phyloP scores from a whole-genome alignment of 37 sponge, comb jelly and placozoan species.

The Geodia barretti region DNA sequence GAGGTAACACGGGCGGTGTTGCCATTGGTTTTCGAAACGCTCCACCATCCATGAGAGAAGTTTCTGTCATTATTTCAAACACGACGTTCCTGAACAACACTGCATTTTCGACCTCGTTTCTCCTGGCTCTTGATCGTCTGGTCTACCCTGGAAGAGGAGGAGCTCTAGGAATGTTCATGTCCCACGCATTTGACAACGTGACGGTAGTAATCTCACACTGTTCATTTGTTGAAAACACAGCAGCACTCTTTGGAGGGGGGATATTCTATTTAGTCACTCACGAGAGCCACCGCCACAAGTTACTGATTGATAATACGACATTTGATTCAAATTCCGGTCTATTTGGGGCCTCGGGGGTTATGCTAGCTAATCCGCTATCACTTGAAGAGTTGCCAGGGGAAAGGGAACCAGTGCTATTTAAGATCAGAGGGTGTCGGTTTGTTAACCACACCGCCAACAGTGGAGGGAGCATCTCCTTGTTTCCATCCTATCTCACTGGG shows the following conservation, averaged over 20 bases:
- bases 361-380: no score
- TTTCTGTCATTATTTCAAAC: no score
- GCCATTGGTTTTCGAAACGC: slow-evolving; percentile 49
- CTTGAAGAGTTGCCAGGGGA: no score
- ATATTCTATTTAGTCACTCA: slow-evolving; percentile 29
- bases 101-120: no score
- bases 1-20: slow-evolving; percentile 59
- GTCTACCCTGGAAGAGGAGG: slow-evolving; percentile 66
- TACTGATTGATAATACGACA: slow-evolving; percentile 3
- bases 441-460: slow-evolving; percentile 4
- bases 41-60: no score
- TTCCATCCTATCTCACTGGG: background rate
- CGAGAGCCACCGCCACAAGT: background rate
- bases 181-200: slow-evolving; percentile 11
- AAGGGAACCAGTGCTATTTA: no score
- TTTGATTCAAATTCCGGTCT: no score
- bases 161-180: slow-evolving; percentile 49
- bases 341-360: no score
- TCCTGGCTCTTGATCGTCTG: background rate
- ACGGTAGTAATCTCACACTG: slow-evolving; percentile 24
- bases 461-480: slow-evolving; percentile 39
- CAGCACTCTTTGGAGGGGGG: slow-evolving; percentile 64
- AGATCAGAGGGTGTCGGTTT: slow-evolving; percentile 27
- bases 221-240: slow-evolving; percentile 38
- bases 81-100: no score